Evolutionary conservation across 1,140 invertebrate genomes (phyloP).

Genomic region (Papilio xuthus): DNA sequence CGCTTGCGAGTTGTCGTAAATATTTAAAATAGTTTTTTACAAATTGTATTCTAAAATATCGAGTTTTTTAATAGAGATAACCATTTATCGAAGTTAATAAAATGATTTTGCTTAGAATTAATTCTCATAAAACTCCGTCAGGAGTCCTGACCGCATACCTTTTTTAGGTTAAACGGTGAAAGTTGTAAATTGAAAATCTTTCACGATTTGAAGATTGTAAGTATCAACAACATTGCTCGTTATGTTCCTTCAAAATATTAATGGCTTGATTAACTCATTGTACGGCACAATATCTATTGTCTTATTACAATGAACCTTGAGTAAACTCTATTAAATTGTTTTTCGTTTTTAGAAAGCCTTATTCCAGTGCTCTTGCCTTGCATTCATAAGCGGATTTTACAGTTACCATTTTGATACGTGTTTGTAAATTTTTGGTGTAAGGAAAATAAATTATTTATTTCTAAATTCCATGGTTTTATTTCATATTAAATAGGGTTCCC

Average conservation of each 20-base stretch:
- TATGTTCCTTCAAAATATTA: background rate
- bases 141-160: background rate
- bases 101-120: background rate
- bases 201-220: background rate
- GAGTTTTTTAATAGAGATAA: background rate
- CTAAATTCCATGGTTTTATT: background rate
- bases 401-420: background rate
- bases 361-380: background rate
- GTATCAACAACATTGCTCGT: background rate
- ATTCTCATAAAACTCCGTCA: background rate
- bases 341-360: background rate
- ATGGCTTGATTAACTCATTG: background rate
- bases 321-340: background rate
- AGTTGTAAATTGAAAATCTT: background rate
- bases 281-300: background rate
- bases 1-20: background rate
- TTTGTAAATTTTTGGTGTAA: constrained; percentile 22
- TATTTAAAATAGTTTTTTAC: background rate
- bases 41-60: background rate
- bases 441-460: constrained; percentile 18
- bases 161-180: background rate
- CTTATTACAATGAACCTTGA: background rate
- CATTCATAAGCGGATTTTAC: background rate
- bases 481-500: background rate
- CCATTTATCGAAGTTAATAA: no score